Percentiles rank a stretch among this genome's conserved stretches.
These are phyloP conservation scores for Pica pica DNA, from an alignment of 2,113 vertebrate genomes.

Conservation along the genomic window DNA sequence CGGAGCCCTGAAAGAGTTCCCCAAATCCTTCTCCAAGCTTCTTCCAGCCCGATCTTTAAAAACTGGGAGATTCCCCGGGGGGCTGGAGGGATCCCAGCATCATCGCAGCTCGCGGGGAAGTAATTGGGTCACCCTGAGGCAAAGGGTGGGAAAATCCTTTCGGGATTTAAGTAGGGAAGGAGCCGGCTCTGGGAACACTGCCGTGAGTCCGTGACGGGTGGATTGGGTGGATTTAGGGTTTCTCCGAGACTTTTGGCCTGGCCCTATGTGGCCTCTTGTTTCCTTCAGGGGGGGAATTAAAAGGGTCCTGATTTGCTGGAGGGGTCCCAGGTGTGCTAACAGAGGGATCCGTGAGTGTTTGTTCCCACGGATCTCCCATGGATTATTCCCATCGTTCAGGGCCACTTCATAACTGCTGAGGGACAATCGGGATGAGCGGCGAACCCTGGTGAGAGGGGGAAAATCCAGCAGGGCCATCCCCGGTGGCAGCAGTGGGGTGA, in stretches of 20 bases:
- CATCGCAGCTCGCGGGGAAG: neutral
- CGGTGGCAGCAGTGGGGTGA: neutral
- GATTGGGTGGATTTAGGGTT: neutral
- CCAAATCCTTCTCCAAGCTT: neutral
- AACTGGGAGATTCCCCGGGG: rapidly evolving
- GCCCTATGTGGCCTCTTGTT: neutral
- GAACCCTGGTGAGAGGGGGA: rapidly evolving
- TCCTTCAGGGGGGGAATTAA: neutral
- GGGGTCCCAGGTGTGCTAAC: neutral
- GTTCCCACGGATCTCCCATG: neutral
- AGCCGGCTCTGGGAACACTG: neutral
- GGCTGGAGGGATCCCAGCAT: neutral
- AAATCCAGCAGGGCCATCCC: neutral
- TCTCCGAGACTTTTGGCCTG: neutral
- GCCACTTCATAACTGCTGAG: neutral
- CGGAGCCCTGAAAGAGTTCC: neutral
- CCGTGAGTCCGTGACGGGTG: rapidly evolving
- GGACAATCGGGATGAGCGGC: neutral
- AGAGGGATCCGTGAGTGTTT: neutral
- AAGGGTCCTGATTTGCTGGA: neutral
- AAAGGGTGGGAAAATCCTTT: neutral
- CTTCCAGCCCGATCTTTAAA: neutral
- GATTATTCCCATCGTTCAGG: neutral
- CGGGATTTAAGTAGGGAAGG: neutral
- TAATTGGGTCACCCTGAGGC: neutral